Evolutionary conservation across 2,797 vertebrate genomes (phyloP).

Genomic region (Myotis findleyi): DNA sequence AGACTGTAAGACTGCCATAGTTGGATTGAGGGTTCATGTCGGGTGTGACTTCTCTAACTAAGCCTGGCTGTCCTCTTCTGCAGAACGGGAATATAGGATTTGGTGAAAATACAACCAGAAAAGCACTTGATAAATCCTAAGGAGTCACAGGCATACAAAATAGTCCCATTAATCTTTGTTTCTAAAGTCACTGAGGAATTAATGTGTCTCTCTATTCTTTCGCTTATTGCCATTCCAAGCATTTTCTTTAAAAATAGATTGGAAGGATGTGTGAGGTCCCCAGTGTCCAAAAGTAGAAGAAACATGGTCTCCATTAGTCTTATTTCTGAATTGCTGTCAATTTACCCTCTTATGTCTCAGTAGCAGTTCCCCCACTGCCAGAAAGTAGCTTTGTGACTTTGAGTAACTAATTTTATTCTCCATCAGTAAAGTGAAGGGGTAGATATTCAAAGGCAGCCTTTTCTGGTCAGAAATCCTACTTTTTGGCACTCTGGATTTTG

Average conservation of each 20-base stretch:
- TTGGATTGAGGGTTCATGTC: background rate
- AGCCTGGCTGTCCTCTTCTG: background rate
- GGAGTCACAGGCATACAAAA: background rate
- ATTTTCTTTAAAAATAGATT: constrained; percentile 48
- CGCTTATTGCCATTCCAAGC: background rate
- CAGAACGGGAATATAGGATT: background rate
- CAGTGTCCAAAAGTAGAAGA: background rate
- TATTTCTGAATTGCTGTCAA: constrained; percentile 17
- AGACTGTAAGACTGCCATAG: background rate
- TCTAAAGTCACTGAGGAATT: background rate
- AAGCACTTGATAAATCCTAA: background rate
- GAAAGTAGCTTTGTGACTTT: background rate
- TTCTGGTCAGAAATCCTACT: background rate
- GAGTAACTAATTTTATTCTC: constrained; percentile 26
- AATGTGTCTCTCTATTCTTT: background rate
- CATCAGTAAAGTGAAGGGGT: background rate
- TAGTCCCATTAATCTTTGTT: background rate
- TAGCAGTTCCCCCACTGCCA: background rate
- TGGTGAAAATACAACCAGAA: constrained; percentile 2
- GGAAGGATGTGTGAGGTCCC: background rate
- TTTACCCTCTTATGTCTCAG: background rate
- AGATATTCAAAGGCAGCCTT: background rate
- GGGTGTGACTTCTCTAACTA: background rate
- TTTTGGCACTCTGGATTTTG: background rate
- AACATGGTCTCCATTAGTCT: background rate